Evolutionary conservation across 1,140 invertebrate species (phyloP).

Genomic region (Caenorhabditis remanei): DNA sequence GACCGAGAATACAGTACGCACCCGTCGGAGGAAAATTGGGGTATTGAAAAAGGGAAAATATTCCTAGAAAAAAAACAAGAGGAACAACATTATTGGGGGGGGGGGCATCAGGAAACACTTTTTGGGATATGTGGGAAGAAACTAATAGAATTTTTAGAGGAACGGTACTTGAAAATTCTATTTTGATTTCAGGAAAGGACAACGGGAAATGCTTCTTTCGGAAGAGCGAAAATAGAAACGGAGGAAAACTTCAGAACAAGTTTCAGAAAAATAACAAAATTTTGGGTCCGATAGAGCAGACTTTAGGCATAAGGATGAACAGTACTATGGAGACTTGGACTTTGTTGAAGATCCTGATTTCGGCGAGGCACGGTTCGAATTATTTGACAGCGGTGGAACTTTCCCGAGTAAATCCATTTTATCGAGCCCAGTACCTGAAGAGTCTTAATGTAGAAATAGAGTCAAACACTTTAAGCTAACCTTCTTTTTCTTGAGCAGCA

Average conservation of each 20-base stretch:
- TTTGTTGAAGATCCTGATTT: conserved; percentile 4
- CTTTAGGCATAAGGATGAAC: not conserved
- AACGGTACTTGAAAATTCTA: not conserved
- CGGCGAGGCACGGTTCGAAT: not conserved
- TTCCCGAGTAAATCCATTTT: not conserved
- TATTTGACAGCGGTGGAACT: not conserved
- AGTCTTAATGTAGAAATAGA: not conserved
- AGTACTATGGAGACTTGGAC: conserved; percentile 21
- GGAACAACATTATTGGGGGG: not conserved
- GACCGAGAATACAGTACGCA: conserved; percentile 52
- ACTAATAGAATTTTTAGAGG: not conserved
- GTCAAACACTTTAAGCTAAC: not conserved
- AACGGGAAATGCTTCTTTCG: conserved; percentile 31
- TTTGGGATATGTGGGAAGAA: conserved; percentile 20
- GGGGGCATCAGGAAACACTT: not conserved
- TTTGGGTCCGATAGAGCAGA: too few species aligned
- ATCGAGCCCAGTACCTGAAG: not conserved
- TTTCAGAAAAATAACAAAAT: not conserved
- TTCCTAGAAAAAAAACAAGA: conserved; percentile 37
- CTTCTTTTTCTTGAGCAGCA: conserved; percentile 34
- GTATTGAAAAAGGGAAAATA: not conserved
- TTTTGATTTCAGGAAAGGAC: not conserved
- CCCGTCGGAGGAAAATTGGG: conserved; percentile 6
- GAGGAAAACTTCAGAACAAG: not conserved
- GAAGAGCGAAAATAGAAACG: not conserved